phyloP scores from a whole-genome alignment of 2,797 vertebrate genomes.

The Nyctalus aviator region DNA sequence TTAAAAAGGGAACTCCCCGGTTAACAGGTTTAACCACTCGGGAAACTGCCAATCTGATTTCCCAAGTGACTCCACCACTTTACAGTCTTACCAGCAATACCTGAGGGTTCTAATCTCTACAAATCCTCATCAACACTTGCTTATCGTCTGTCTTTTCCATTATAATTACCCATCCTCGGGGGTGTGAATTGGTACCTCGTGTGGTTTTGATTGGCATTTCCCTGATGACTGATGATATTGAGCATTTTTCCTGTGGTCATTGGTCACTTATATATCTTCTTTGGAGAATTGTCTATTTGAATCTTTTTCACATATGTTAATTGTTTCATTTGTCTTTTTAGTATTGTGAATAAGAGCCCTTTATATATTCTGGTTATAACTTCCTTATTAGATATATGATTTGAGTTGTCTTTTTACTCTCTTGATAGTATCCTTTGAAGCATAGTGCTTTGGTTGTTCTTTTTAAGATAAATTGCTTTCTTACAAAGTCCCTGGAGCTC shows the following conservation, averaged over 20 bases:
- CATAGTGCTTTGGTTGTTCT: neutral
- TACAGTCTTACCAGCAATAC: neutral
- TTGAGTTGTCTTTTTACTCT: neutral
- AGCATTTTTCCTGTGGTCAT: neutral
- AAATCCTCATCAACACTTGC: neutral
- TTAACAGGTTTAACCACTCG: neutral
- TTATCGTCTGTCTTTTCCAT: neutral
- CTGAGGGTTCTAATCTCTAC: neutral
- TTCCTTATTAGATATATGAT: neutral
- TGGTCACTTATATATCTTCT: neutral
- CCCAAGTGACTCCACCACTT: conserved; percentile 2
- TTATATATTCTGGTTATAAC: neutral
- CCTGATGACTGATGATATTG: neutral
- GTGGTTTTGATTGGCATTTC: neutral
- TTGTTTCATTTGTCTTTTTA: neutral
- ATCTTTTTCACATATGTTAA: neutral
- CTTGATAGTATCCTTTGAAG: neutral
- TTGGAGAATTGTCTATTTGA: neutral
- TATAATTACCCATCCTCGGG: neutral
- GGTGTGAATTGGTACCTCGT: neutral
- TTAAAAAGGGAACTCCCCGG: too few species aligned
- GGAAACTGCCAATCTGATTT: neutral
- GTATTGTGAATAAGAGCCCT: neutral
- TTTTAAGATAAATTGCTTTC: neutral
- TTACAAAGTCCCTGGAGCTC: neutral